Percentiles rank a stretch among this genome's conserved stretches.
Evolutionary conservation across 2,888 invertebrate genomes (phyloP).

Genomic region (Drepanosiphum platanoidis): DNA sequence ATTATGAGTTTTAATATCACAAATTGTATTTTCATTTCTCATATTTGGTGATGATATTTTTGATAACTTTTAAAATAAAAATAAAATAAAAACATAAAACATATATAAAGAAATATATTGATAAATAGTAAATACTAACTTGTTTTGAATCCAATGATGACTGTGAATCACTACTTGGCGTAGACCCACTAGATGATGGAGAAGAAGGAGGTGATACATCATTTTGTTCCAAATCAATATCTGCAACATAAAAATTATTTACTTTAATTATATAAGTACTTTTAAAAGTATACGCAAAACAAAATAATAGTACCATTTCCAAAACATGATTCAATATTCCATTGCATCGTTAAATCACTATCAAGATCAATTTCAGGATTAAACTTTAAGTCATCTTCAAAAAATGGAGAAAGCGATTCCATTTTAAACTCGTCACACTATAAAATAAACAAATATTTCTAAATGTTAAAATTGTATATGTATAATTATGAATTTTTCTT

Average conservation of each 20-base stretch:
- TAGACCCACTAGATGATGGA: constrained; percentile 52
- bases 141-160: constrained; percentile 43
- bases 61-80: constrained; percentile 20
- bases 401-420: constrained; percentile 8
- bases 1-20: background rate
- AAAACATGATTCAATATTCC: constrained; percentile 55
- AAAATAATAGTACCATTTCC: constrained; percentile 49
- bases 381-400: constrained; percentile 34
- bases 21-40: background rate
- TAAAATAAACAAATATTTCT: background rate
- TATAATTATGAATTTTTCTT: too few species aligned
- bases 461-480: too few species aligned
- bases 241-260: constrained; percentile 2
- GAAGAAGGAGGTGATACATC: constrained; percentile 49
- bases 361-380: constrained; percentile 30
- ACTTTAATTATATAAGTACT: background rate
- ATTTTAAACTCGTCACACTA: constrained; percentile 42
- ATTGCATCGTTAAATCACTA: constrained; percentile 42
- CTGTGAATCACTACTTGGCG: constrained; percentile 45
- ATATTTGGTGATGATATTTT: constrained; percentile 2
- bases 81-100: background rate
- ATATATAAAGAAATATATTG: background rate
- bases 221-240: constrained; percentile 38
- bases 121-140: constrained; percentile 27
- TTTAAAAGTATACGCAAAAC: background rate